These are phyloP conservation scores for Lamprotornis superbus DNA, from an alignment of 2,113 vertebrate genomes.

Conservation along the genomic window DNA sequence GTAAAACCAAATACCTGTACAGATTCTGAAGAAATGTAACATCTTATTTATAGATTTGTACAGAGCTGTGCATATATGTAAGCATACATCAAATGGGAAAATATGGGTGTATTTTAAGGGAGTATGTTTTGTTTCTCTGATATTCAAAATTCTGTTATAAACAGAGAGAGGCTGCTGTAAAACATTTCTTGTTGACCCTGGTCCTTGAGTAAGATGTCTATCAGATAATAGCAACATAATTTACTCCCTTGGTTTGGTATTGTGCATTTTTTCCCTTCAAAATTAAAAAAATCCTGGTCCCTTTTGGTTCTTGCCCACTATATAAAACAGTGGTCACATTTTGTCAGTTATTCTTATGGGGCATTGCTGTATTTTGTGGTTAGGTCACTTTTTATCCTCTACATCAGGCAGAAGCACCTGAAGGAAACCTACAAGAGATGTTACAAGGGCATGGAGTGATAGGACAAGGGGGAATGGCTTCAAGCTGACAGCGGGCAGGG, in stretches of 20 bases:
- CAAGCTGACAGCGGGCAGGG: not conserved
- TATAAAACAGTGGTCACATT: rapidly evolving
- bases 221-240: not conserved
- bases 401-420: no score
- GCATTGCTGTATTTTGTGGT: not conserved
- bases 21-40: not conserved
- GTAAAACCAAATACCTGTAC: not conserved
- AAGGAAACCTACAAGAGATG: not conserved
- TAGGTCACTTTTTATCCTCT: not conserved
- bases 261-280: not conserved
- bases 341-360: not conserved
- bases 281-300: not conserved
- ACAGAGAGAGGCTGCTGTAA: not conserved
- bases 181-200: not conserved
- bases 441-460: not conserved
- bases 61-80: not conserved
- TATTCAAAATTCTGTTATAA: not conserved
- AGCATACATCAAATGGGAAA: not conserved
- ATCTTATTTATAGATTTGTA: not conserved
- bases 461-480: not conserved
- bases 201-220: not conserved
- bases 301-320: not conserved
- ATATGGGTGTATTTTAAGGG: not conserved
- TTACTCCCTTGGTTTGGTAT: not conserved
- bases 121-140: not conserved